Percentiles rank a stretch among this genome's conserved stretches.
These are phyloP conservation scores for Nesoenas mayeri DNA, from an alignment of 2,113 vertebrate species.

Conservation along the genomic window DNA sequence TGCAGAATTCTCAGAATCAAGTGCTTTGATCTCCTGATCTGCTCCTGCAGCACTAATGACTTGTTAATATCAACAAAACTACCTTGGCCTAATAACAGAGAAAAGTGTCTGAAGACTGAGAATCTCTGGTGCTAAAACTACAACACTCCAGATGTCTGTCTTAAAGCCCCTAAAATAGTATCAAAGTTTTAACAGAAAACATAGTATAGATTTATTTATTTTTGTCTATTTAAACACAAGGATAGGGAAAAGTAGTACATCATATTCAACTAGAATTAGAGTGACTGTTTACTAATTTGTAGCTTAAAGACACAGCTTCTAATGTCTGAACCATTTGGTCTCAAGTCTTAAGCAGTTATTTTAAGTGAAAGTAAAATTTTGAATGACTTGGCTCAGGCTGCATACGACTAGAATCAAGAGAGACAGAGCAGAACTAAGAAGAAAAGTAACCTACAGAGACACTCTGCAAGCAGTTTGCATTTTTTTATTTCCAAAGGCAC, in stretches of 20 bases:
- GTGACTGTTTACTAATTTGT: fast-evolving
- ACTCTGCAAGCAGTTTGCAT: background rate
- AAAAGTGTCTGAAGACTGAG: background rate
- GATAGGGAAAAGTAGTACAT: background rate
- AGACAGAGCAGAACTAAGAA: background rate
- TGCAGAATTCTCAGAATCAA: background rate
- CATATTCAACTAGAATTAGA: background rate
- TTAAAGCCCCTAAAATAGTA: background rate
- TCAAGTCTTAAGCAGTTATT: background rate
- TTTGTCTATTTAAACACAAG: background rate
- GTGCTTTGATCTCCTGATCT: background rate
- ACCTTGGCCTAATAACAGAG: background rate
- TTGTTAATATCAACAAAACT: background rate
- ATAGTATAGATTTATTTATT: background rate
- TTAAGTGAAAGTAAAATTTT: background rate
- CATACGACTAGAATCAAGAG: background rate
- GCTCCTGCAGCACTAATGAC: background rate
- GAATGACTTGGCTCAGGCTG: background rate
- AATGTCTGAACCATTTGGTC: background rate
- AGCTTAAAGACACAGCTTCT: background rate
- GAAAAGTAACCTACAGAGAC: background rate
- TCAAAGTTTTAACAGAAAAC: background rate
- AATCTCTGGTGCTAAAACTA: background rate
- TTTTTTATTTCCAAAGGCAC: background rate
- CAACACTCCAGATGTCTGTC: background rate